Evolutionary conservation across 2,888 invertebrate species (phyloP), one percentile per base, ranked within the genome.

Genomic region (Thumatha senex): DNA sequence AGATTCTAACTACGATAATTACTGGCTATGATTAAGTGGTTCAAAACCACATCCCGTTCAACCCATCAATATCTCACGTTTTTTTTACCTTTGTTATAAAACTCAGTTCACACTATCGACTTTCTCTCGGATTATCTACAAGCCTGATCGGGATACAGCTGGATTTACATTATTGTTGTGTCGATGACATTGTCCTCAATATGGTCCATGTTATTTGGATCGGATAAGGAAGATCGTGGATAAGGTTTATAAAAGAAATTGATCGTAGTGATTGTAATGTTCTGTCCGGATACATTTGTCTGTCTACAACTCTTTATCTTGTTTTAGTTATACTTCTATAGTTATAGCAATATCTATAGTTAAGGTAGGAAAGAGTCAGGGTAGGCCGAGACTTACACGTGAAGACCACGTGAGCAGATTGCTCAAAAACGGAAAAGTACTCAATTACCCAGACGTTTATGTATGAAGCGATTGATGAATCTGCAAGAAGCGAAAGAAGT

Each of bases 91-190:
- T 43, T 43, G 40, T 42, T 46, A 30, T 38, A 43, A 40, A 44
- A 43, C 12, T 15, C 35, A 33, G 15, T 51, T 38, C 34, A 54
- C 46, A 46, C 51, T 41, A 33, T 40, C 53, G 8, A 64, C 64
- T 65, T 65, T 65, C 68, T 61, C 65, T 52, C 39, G 33, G 35
- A 47, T 29, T 35, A 44, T 44, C 35, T 44, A 34, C 47, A 48
- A 59, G 54, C 48, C 46, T 58, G 65, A 65, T 61, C 56, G 50
- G 35, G 49, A 70, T 54, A 63, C 66, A 64, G 65, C 63, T 54
- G 29, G 44, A 58, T 57, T 55, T 51, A 63, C 71, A 70, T 61
- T 54, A 57, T 61, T 60, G 57, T 48, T 46, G 18, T 35, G 13
- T 18, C 15, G 54, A 46, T 65, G 64, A 63, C 63, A 71, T 58